Percentiles rank a stretch among this genome's conserved stretches.
Conservation (phyloP, 2,888 invertebrate genomes). For the Spilarctia lutea region DNA sequence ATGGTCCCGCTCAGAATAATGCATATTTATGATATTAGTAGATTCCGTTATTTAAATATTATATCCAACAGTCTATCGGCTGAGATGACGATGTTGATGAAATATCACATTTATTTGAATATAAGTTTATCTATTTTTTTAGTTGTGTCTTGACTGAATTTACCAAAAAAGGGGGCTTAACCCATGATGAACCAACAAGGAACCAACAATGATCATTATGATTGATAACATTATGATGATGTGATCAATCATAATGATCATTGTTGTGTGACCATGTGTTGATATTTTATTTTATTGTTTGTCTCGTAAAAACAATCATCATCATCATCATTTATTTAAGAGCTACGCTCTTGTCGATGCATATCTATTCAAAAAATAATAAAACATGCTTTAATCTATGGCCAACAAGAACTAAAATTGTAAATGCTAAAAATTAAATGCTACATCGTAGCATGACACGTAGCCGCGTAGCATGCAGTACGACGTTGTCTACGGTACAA, state of each 20-base stretch:
- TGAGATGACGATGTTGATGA: not conserved
- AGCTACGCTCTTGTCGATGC: too few relatives aligned
- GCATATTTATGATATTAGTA: not conserved
- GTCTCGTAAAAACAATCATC: not conserved
- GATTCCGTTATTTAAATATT: not conserved
- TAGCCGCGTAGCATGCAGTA: slow-evolving; percentile 63
- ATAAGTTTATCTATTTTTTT: not conserved
- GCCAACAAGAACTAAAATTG: too few relatives aligned
- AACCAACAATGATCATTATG: too few relatives aligned
- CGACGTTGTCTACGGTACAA: slow-evolving; percentile 43
- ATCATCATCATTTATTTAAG: too few relatives aligned
- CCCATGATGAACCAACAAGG: too few relatives aligned
- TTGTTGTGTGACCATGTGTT: not conserved
- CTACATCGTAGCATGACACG: slow-evolving; percentile 53
- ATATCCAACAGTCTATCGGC: too few relatives aligned
- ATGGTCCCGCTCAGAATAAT: not conserved
- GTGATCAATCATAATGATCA: too few relatives aligned
- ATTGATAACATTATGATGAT: too few relatives aligned
- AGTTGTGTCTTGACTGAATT: too few relatives aligned
- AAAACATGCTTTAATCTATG: not conserved
- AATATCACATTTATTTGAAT: not conserved
- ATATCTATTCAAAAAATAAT: not conserved
- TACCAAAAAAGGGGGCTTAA: too few relatives aligned
- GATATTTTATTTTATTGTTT: not conserved
- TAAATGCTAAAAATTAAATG: slow-evolving; percentile 39